phyloP scores from a whole-genome alignment of 1,140 invertebrate genomes.

The Leptinotarsa texana region DNA sequence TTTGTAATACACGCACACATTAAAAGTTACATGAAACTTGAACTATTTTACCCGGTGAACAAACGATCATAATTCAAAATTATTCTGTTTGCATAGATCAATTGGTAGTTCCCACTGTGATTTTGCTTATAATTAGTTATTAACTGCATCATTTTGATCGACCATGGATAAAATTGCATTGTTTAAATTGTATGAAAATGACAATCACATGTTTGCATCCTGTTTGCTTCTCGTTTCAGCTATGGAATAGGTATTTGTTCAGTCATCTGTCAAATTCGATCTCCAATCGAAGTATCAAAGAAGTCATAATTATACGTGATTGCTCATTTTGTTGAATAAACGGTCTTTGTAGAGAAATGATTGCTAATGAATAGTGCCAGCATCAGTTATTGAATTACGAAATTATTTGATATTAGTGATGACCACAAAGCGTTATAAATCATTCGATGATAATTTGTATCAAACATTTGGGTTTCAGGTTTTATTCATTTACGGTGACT shows the following conservation, averaged over 20 bases:
- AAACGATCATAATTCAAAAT: not conserved
- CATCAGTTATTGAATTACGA: slow-evolving; percentile 1
- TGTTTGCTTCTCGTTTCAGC: slow-evolving; percentile 7
- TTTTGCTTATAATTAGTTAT: slow-evolving; percentile 26
- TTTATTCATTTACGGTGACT: no score
- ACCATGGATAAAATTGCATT: slow-evolving; percentile 32
- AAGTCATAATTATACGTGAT: slow-evolving; percentile 10
- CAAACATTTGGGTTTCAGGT: not conserved
- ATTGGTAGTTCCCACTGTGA: slow-evolving; percentile 11
- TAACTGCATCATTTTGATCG: slow-evolving; percentile 25
- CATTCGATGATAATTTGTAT: not conserved
- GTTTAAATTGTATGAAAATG: slow-evolving; percentile 27
- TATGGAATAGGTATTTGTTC: slow-evolving; percentile 23
- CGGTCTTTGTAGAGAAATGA: not conserved
- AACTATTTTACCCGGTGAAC: no score
- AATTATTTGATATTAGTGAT: not conserved
- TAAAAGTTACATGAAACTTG: no score
- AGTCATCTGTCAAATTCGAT: slow-evolving; percentile 17
- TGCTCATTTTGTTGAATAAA: not conserved
- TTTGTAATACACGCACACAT: no score
- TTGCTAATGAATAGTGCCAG: slow-evolving; percentile 5
- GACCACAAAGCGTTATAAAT: not conserved
- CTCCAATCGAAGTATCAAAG: slow-evolving; percentile 13
- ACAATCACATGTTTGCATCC: slow-evolving; percentile 15
- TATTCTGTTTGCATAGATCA: not conserved